Percentiles rank a stretch among this genome's conserved stretches.
Evolutionary conservation across 2,797 vertebrate species (phyloP).

Genomic region (Paramormyrops hopkinsi): DNA sequence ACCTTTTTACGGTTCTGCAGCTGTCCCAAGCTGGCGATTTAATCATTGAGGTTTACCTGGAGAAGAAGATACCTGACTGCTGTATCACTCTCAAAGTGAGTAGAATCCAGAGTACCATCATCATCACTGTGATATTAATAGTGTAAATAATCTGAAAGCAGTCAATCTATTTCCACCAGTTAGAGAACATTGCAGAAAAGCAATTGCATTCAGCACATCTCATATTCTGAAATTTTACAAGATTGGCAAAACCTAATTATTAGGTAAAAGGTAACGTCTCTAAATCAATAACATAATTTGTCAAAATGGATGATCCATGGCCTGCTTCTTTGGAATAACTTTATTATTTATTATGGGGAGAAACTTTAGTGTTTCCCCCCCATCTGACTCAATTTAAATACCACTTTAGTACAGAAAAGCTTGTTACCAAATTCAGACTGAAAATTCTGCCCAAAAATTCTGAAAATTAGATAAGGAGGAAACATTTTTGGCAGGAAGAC

Average conservation of each 20-base stretch:
- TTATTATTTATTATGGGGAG: too few relatives aligned
- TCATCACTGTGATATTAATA: neutral
- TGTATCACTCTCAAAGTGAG: constrained; percentile 88
- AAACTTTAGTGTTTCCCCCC: neutral
- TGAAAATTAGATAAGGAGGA: neutral
- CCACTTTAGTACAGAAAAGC: neutral
- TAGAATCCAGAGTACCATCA: neutral
- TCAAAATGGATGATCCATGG: neutral
- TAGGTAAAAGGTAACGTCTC: neutral
- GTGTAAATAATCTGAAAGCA: neutral
- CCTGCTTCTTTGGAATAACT: neutral
- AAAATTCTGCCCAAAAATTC: neutral
- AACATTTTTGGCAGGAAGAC: neutral
- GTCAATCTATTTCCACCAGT: neutral
- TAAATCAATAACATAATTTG: neutral
- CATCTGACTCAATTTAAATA: neutral
- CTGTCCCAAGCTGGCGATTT: constrained; percentile 93
- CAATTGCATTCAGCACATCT: neutral
- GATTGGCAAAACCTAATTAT: neutral
- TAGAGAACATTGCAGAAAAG: neutral
- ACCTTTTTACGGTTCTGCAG: constrained; percentile 48
- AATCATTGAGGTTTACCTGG: constrained; percentile 92
- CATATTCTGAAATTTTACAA: neutral
- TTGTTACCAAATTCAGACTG: neutral
- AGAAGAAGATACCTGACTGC: constrained; percentile 84